Evolutionary conservation across 2,113 vertebrate genomes (phyloP).

Genomic region (Alligator mississippiensis): DNA sequence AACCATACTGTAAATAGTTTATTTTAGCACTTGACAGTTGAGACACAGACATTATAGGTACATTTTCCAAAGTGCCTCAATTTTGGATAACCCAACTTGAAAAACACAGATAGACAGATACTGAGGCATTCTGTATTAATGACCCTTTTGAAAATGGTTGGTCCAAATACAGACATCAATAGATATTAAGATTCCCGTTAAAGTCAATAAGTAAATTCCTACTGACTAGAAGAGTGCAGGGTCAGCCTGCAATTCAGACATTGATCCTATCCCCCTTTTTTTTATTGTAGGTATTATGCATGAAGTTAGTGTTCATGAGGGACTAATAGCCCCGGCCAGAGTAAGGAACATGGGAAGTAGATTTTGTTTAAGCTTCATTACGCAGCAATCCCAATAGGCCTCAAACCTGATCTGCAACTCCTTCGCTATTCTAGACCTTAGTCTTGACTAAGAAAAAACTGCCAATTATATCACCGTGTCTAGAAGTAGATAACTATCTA

Average conservation of each 20-base stretch:
- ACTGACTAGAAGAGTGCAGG: neutral
- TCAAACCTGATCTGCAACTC: neutral
- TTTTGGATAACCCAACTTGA: neutral
- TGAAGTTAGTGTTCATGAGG: neutral
- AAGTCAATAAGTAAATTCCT: neutral
- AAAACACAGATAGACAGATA: neutral
- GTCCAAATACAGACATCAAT: neutral
- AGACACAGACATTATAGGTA: neutral
- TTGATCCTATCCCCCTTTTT: neutral
- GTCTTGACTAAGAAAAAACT: neutral
- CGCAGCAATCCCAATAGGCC: neutral
- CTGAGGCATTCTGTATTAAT: neutral
- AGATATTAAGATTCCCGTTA: neutral
- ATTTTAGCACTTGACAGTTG: neutral
- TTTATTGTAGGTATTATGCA: neutral
- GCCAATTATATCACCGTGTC: conserved; percentile 45
- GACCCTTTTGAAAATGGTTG: neutral
- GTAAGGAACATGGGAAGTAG: neutral
- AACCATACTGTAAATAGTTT: neutral
- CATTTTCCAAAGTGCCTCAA: neutral
- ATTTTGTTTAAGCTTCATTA: neutral
- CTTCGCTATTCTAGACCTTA: too few species aligned
- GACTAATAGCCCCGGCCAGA: neutral
- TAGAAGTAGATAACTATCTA: neutral
- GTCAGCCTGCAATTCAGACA: neutral